A percentile compares a stretch with the other conserved stretches of the same genome.
These are phyloP conservation scores for Zaprionus ornatus DNA, from an alignment of 1,140 invertebrate species.

Conservation along the genomic window DNA sequence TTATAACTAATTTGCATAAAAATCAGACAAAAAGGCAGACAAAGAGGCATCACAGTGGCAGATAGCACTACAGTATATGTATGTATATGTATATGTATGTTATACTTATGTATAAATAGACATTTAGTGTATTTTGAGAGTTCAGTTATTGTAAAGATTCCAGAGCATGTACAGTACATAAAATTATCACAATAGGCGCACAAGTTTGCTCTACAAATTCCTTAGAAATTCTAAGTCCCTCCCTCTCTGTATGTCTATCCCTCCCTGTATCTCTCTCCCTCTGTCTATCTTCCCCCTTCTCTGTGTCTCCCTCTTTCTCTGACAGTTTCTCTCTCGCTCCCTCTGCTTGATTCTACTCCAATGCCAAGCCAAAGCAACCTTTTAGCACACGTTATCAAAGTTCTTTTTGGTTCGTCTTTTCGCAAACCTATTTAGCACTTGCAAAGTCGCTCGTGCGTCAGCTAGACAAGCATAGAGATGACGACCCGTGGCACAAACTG, in stretches of 20 bases:
- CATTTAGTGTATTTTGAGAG: neutral
- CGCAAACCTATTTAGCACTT: constrained; percentile 62
- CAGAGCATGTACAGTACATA: too few relatives aligned
- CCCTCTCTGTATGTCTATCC: neutral
- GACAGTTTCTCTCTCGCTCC: neutral
- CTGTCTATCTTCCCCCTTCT: neutral
- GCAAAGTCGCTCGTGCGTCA: constrained; percentile 28
- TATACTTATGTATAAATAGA: neutral
- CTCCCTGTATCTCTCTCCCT: neutral
- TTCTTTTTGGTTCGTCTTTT: constrained; percentile 22
- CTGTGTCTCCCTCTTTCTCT: neutral
- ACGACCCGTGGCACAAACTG: constrained; percentile 41
- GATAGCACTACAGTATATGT: neutral
- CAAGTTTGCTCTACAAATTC: neutral
- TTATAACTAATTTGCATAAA: neutral
- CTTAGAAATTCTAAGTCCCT: neutral
- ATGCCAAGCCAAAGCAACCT: neutral
- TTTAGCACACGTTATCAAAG: constrained; percentile 2
- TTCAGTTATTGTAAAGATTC: neutral
- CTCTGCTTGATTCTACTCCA: neutral
- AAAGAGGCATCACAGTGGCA: neutral
- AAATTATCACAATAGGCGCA: neutral
- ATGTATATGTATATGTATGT: neutral
- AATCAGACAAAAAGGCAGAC: neutral
- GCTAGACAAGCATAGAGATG: constrained; percentile 19